phyloP scores from a whole-genome alignment of 2,797 vertebrate species.

The Trematomus bernacchii region DNA sequence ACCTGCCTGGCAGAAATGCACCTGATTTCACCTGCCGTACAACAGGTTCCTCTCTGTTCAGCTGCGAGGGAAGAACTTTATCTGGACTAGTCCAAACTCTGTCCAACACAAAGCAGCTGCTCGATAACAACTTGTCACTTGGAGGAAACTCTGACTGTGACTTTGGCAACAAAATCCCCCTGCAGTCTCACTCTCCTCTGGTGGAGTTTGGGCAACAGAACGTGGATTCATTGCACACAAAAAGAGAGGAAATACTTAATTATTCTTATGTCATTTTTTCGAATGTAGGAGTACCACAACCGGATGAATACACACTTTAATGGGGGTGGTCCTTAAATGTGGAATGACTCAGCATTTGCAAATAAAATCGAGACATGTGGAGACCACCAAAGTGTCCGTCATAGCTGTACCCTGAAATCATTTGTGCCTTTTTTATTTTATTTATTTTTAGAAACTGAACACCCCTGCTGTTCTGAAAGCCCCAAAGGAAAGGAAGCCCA shows the following conservation, averaged over 20 bases:
- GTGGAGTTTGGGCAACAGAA: no score
- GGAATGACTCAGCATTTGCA: no score
- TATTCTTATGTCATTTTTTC: no score
- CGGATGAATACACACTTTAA: no score
- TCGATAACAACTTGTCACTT: constrained; percentile 1
- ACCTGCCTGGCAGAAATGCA: constrained; percentile 85
- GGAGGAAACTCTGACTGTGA: background rate
- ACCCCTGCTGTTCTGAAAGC: constrained; percentile 93
- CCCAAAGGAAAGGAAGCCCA: constrained; percentile 97
- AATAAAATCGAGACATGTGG: no score
- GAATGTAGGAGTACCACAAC: no score
- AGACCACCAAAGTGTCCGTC: no score
- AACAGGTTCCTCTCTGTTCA: constrained; percentile 38
- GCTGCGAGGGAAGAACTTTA: constrained; percentile 14
- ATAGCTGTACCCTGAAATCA: background rate
- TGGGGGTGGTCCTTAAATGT: no score
- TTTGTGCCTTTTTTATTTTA: background rate
- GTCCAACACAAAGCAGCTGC: constrained; percentile 10
- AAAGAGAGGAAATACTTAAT: no score
- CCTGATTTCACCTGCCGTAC: constrained; percentile 52
- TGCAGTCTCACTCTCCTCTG: background rate
- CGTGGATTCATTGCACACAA: no score
- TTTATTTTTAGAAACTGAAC: constrained; percentile 89
- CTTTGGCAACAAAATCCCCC: no score
- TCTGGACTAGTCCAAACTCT: constrained; percentile 10